Evolutionary conservation across 2,888 invertebrate genomes (phyloP).

Genomic region (Alentia gelatinosa): DNA sequence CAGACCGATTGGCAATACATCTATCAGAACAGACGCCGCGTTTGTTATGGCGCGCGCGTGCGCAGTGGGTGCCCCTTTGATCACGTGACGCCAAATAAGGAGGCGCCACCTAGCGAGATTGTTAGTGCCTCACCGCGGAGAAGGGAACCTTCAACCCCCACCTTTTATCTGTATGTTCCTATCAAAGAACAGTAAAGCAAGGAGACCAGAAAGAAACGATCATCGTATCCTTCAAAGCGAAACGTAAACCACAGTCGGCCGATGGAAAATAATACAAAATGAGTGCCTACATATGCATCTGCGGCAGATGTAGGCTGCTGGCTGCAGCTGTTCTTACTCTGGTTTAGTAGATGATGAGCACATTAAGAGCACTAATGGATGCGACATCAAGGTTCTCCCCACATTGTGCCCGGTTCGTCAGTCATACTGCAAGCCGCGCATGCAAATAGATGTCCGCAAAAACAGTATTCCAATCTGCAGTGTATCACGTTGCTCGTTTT

Average conservation of each 20-base stretch:
- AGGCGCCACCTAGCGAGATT: background rate
- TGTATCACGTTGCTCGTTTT: background rate
- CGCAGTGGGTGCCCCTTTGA: background rate
- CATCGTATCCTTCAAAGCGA: background rate
- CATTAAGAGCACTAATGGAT: conserved; percentile 24
- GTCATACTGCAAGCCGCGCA: background rate
- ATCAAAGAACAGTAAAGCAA: background rate
- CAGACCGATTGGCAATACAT: conserved; percentile 43
- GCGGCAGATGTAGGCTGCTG: background rate
- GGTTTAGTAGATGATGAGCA: background rate
- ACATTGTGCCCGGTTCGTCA: background rate
- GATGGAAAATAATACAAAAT: background rate
- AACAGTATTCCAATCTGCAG: background rate
- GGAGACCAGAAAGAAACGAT: background rate
- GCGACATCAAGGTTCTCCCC: background rate
- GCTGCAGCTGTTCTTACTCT: background rate
- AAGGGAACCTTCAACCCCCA: background rate
- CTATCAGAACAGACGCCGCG: conserved; percentile 8
- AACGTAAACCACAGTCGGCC: background rate
- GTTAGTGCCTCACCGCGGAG: background rate
- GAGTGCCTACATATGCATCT: background rate
- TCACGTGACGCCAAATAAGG: conserved; percentile 37
- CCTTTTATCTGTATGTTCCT: background rate
- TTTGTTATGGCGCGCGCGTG: conserved; percentile 43
- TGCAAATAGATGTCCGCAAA: background rate